Evolutionary conservation across 2,888 invertebrate species (phyloP), one percentile per base, ranked within the genome.

Genomic region (Cryptophagus acutangulus): DNA sequence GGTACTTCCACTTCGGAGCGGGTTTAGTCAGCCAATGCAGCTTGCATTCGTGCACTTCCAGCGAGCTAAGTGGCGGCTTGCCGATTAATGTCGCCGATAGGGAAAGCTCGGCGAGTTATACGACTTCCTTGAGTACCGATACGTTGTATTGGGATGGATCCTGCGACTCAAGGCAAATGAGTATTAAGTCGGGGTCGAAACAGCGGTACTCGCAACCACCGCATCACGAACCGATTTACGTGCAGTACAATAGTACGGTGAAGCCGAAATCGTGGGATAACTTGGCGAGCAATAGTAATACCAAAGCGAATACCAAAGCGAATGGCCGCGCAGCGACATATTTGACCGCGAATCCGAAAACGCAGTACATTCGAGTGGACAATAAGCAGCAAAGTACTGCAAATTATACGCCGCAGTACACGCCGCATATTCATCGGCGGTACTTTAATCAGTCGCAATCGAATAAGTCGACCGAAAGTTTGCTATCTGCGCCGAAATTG

Each of bases 251-350:
- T 28, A 31, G 15, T 16, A 52, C 54, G 35, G 67, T 65, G 1
- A 91, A 90, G 60, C 90, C 90, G 1, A 90, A 90, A 64, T 90
- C 89, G 0, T 90, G 90, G 89, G 90, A 90, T 62, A 90, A 90
- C 67, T 71, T 91, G 38, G 84, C 89, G 0, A 26, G n/a, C n/a
- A n/a, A n/a, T n/a, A n/a, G n/a, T n/a, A n/a, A n/a, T n/a, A n/a
- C n/a, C n/a, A n/a, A n/a, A n/a, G n/a, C n/a, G n/a, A n/a, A n/a
- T n/a, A 87, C 87, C 1, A 89, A 88, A 70, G 82, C 84, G 1
- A 45, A 53, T 2, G 46, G 50, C 28, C 55, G 42, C 49, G 55
- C 50, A 39, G 73, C 69, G 14, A 36, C 33, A 38, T 17, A 47
- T 36, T 39, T 52, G 41, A 33, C 51, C 48, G 51, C 50, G 43